Evolutionary conservation across 2,797 vertebrate species (phyloP).

Genomic region (Acanthis flammea): DNA sequence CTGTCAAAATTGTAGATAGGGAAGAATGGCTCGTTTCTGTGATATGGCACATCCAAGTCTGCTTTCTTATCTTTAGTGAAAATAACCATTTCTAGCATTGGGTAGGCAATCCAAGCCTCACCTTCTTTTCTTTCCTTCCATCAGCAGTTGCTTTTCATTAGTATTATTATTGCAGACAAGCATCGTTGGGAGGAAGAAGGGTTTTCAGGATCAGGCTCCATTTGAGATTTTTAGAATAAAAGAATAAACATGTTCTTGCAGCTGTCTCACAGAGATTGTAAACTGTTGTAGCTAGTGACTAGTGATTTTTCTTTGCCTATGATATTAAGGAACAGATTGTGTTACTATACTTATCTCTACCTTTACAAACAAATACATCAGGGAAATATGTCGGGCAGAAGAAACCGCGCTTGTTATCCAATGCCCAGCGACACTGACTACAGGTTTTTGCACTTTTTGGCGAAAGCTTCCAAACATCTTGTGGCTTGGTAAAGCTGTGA

Average conservation of each 20-base stretch:
- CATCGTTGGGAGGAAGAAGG: neutral
- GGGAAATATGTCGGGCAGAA: conserved; percentile 63
- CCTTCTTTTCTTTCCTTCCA: conserved; percentile 25
- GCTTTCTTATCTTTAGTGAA: conserved; percentile 26
- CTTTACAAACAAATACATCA: conserved; percentile 68
- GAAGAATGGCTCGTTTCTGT: neutral
- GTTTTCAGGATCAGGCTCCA: neutral
- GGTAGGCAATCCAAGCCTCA: neutral
- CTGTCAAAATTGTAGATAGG: neutral
- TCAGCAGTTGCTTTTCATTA: conserved; percentile 12
- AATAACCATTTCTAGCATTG: neutral
- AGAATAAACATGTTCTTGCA: conserved; percentile 34
- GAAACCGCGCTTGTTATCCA: conserved; percentile 52
- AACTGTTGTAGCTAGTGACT: conserved; percentile 12
- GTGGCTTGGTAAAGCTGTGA: conserved; percentile 33
- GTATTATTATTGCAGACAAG: neutral
- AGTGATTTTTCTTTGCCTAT: conserved; percentile 41
- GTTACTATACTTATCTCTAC: conserved; percentile 70
- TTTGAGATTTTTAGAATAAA: neutral
- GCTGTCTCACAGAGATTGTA: conserved; percentile 28
- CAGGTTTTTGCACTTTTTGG: conserved; percentile 70
- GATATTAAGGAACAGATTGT: conserved; percentile 52
- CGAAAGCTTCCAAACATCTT: conserved; percentile 55
- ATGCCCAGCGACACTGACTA: conserved; percentile 64
- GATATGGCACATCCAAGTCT: neutral